Evolutionary conservation across 2,888 invertebrate genomes (phyloP).

Genomic region (Harpalus rubripes): DNA sequence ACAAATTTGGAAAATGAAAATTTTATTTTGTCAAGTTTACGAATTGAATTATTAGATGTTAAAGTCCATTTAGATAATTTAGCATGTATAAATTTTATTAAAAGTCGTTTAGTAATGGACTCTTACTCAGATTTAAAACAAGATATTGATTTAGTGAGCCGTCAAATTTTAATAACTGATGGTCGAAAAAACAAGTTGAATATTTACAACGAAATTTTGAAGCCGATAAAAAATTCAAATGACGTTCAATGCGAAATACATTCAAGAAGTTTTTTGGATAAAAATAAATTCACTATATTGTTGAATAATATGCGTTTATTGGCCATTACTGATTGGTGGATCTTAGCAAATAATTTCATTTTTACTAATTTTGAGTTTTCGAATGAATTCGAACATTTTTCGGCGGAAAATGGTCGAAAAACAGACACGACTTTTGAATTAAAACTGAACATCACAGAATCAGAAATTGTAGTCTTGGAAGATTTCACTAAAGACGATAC

Average conservation of each 20-base stretch:
- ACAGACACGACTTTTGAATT: constrained; percentile 84
- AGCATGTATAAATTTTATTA: constrained; percentile 94
- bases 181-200: constrained; percentile 80
- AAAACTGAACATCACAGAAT: constrained; percentile 96
- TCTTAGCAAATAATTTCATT: constrained; percentile 89
- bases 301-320: constrained; percentile 97
- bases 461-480: constrained; percentile 96
- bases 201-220: constrained; percentile 82
- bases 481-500: constrained; percentile 93
- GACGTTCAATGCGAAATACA: constrained; percentile 85
- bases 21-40: constrained; percentile 81
- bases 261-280: constrained; percentile 82
- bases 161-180: constrained; percentile 91
- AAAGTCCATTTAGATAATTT: constrained; percentile 85
- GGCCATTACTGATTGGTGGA: constrained; percentile 96
- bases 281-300: constrained; percentile 90
- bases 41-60: constrained; percentile 92
- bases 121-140: constrained; percentile 92
- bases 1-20: background rate
- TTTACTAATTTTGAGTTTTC: constrained; percentile 78
- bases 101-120: constrained; percentile 91
- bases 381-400: constrained; percentile 68
- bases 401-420: background rate
- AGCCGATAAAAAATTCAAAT: constrained; percentile 75
- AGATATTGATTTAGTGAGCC: constrained; percentile 95